Percentiles rank a stretch among this genome's conserved stretches.
These are phyloP conservation scores for Oreochromis grahami DNA, from an alignment of 2,797 vertebrate genomes.

Conservation along the genomic window DNA sequence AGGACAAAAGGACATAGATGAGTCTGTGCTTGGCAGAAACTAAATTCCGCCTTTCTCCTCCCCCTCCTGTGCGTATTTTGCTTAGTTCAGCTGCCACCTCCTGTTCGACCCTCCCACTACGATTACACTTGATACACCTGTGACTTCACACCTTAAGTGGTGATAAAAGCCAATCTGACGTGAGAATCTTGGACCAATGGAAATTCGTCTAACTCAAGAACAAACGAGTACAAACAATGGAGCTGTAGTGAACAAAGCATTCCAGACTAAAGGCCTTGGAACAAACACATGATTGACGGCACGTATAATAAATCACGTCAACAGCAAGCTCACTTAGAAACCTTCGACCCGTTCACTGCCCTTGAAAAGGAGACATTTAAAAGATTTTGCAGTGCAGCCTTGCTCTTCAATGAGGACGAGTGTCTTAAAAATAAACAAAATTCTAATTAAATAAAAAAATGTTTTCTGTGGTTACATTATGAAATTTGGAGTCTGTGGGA, in stretches of 20 bases:
- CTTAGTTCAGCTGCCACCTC: slow-evolving; percentile 17
- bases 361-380: background rate
- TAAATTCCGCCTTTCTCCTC: background rate
- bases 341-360: background rate
- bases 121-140: slow-evolving; percentile 35
- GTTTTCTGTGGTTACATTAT: background rate
- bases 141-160: slow-evolving; percentile 53
- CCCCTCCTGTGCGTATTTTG: background rate
- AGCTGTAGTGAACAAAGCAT: slow-evolving; percentile 8
- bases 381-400: background rate
- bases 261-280: slow-evolving; percentile 12
- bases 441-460: background rate
- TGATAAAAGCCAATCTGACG: slow-evolving; percentile 57
- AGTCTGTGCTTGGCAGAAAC: slow-evolving; percentile 14
- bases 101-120: slow-evolving; percentile 3
- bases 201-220: background rate
- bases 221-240: slow-evolving; percentile 1
- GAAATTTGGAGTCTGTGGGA: slow-evolving; percentile 15
- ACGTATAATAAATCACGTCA: slow-evolving; percentile 24
- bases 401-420: background rate
- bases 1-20: slow-evolving; percentile 19
- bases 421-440: background rate
- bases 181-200: slow-evolving; percentile 26
- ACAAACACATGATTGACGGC: slow-evolving; percentile 40
- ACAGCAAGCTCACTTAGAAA: slow-evolving; percentile 5